Percentiles rank a stretch among this genome's conserved stretches.
These are phyloP conservation scores for Oligia strigilis DNA, from an alignment of 2,888 invertebrate genomes.

Conservation along the genomic window DNA sequence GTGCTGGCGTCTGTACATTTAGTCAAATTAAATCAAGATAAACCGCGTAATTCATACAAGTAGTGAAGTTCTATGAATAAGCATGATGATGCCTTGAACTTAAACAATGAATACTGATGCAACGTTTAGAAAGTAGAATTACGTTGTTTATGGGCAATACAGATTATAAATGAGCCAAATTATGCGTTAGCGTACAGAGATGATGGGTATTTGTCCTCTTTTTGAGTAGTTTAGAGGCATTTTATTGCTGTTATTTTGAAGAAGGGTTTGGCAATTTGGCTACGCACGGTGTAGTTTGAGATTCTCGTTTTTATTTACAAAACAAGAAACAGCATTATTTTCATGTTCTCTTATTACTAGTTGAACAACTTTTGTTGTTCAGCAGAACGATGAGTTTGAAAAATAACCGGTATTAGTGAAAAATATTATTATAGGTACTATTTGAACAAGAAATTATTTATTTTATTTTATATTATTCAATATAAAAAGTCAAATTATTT, in stretches of 20 bases:
- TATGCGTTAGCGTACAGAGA: constrained; percentile 47
- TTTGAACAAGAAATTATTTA: no score
- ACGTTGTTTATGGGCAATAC: constrained; percentile 52
- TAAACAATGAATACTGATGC: constrained; percentile 46
- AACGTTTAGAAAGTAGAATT: constrained; percentile 61
- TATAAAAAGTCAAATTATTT: no score
- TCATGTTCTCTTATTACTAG: neutral
- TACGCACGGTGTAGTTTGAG: neutral
- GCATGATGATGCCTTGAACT: constrained; percentile 64
- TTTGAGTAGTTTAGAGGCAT: constrained; percentile 20
- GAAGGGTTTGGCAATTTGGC: constrained; percentile 29
- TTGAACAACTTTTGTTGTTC: neutral
- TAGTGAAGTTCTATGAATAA: constrained; percentile 39
- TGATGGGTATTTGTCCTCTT: constrained; percentile 42
- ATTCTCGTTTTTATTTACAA: neutral
- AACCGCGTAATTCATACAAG: constrained; percentile 36
- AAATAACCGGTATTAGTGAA: no score
- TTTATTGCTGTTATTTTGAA: constrained; percentile 37
- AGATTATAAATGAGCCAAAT: constrained; percentile 43
- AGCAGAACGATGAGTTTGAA: no score
- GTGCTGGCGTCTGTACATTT: neutral
- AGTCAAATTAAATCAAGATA: constrained; percentile 44
- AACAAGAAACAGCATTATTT: neutral
- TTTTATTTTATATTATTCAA: no score
- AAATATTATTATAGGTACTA: no score